Percentiles rank a stretch among this genome's conserved stretches.
These are phyloP conservation scores for Jordanella pulchra DNA, from an alignment of 2,797 vertebrate genomes.

Conservation along the genomic window DNA sequence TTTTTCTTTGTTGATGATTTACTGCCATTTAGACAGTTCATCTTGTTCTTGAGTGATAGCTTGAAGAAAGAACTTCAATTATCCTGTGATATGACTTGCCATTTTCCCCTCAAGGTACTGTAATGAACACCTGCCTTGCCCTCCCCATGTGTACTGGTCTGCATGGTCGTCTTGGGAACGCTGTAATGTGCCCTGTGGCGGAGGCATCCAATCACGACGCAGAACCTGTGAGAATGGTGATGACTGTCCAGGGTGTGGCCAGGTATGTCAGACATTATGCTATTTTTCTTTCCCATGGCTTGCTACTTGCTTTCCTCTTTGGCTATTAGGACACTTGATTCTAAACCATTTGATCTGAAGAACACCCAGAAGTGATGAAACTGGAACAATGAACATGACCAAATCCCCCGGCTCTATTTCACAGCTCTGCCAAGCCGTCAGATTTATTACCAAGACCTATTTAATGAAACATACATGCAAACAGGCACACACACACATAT, in stretches of 20 bases:
- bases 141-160: slow-evolving; percentile 94
- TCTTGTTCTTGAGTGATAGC: neutral
- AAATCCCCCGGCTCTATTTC: slow-evolving; percentile 64
- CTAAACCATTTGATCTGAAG: slow-evolving; percentile 29
- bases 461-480: slow-evolving; percentile 53
- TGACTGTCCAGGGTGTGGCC: slow-evolving; percentile 91
- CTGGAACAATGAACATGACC: slow-evolving; percentile 47
- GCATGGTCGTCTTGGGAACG: slow-evolving; percentile 96
- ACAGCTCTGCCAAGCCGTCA: slow-evolving; percentile 54
- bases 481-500: slow-evolving; percentile 27
- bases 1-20: neutral
- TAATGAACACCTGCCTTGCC: slow-evolving; percentile 94
- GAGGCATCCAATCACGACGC: slow-evolving; percentile 91
- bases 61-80: slow-evolving; percentile 4
- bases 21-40: neutral
- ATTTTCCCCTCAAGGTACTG: slow-evolving; percentile 85
- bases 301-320: neutral
- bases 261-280: slow-evolving; percentile 77
- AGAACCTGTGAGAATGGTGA: slow-evolving; percentile 94
- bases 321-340: slow-evolving; percentile 14
- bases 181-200: slow-evolving; percentile 92
- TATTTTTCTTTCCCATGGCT: neutral
- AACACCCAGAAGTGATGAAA: slow-evolving; percentile 50
- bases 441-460: slow-evolving; percentile 67
- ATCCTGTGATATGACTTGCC: slow-evolving; percentile 1